Percentiles rank a stretch among this genome's conserved stretches.
phyloP scores from a whole-genome alignment of 2,113 vertebrate genomes.

The Gopherus evgoodei region DNA sequence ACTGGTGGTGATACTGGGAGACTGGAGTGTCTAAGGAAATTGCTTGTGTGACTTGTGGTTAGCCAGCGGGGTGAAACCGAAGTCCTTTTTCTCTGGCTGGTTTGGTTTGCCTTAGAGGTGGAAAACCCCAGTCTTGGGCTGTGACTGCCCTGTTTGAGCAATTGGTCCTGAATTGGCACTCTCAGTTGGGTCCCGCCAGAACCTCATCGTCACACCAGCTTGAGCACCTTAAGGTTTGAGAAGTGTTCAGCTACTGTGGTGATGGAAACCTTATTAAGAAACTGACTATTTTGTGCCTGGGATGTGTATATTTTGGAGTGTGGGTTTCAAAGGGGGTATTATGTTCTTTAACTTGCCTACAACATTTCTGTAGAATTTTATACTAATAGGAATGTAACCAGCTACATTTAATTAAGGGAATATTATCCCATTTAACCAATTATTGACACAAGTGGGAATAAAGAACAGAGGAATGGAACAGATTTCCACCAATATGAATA shows the following conservation, averaged over 20 bases:
- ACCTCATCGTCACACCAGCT: too few species aligned
- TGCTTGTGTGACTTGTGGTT: too few species aligned
- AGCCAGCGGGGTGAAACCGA: too few species aligned
- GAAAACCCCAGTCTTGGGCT: too few species aligned
- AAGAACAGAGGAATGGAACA: constrained; percentile 11
- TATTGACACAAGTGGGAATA: not conserved
- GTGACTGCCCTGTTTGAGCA: too few species aligned
- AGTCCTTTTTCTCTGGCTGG: too few species aligned
- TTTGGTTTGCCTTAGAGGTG: too few species aligned
- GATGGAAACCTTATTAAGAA: not conserved
- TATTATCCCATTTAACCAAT: not conserved
- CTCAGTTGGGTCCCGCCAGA: too few species aligned
- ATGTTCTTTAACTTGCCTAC: not conserved
- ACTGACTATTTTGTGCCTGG: not conserved
- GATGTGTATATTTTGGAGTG: not conserved
- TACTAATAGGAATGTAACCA: not conserved
- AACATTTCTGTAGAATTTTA: not conserved
- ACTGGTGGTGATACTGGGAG: too few species aligned
- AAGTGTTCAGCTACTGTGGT: too few species aligned
- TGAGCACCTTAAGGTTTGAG: not conserved
- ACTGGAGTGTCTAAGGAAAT: too few species aligned
- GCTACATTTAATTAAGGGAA: not conserved
- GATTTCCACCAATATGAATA: not conserved
- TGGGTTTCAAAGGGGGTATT: not conserved
- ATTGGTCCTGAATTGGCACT: too few species aligned